Evolutionary conservation across 2,113 vertebrate genomes (phyloP).

Genomic region (Podarcis raffonei): DNA sequence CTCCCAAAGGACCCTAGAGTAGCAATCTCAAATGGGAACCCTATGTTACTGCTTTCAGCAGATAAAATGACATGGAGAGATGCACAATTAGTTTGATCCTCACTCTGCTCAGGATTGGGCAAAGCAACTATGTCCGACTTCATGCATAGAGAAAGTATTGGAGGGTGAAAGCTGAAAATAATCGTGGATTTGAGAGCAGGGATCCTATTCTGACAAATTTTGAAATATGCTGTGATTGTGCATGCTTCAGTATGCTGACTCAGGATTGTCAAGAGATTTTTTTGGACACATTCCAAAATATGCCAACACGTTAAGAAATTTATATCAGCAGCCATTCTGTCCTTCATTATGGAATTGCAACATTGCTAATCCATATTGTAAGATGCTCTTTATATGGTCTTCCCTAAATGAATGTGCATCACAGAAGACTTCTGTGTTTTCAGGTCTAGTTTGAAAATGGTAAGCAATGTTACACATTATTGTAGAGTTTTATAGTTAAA

Average conservation of each 20-base stretch:
- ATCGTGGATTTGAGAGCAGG: background rate
- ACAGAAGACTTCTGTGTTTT: background rate
- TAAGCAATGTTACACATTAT: background rate
- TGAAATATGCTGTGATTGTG: background rate
- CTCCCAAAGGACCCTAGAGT: too few species aligned
- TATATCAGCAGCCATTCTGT: background rate
- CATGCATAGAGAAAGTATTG: background rate
- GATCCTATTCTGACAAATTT: background rate
- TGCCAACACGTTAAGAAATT: background rate
- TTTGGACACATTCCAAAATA: background rate
- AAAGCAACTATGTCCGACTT: background rate
- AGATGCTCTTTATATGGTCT: background rate
- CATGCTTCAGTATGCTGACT: background rate
- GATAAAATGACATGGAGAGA: background rate
- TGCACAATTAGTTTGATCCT: background rate
- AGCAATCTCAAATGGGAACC: background rate
- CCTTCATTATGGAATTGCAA: background rate
- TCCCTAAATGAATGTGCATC: background rate
- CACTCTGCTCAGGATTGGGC: background rate
- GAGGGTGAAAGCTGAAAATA: background rate
- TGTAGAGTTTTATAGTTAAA: background rate
- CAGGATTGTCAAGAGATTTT: background rate
- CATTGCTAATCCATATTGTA: background rate
- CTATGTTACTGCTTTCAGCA: background rate
- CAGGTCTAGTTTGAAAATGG: background rate